These are phyloP conservation scores for Lasioglossum albipes DNA, from an alignment of 1,140 invertebrate species.

Conservation along the genomic window DNA sequence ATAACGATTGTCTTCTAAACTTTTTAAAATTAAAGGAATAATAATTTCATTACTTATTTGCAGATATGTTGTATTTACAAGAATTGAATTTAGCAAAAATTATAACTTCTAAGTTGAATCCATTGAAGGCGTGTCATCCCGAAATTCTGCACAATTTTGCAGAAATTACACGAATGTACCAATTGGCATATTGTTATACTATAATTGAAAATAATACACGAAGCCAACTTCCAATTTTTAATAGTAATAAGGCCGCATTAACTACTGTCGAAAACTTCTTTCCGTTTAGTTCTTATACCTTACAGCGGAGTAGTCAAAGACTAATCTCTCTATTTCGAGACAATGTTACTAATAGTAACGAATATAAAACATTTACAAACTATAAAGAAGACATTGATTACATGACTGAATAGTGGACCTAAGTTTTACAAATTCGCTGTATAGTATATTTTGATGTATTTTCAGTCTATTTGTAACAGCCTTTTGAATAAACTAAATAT, in stretches of 20 bases:
- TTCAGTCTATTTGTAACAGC: conserved; percentile 12
- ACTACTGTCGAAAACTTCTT: conserved; percentile 85
- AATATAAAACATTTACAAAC: neutral
- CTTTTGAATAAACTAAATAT: conserved; percentile 21
- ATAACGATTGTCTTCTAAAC: conserved; percentile 31
- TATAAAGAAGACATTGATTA: conserved; percentile 23
- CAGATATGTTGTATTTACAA: conserved; percentile 89
- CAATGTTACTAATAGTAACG: conserved; percentile 1
- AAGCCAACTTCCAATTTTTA: conserved; percentile 82
- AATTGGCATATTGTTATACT: conserved; percentile 94
- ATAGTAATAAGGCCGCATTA: conserved; percentile 76
- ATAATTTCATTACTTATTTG: conserved; percentile 72
- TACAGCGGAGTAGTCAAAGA: conserved; percentile 78
- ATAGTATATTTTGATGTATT: conserved; percentile 3
- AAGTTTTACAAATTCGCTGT: neutral
- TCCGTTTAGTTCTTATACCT: conserved; percentile 90
- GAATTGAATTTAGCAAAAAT: conserved; percentile 91
- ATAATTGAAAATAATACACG: conserved; percentile 92
- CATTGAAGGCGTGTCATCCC: conserved; percentile 88
- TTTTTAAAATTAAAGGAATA: neutral
- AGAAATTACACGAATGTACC: conserved; percentile 90
- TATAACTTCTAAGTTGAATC: conserved; percentile 91
- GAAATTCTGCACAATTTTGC: conserved; percentile 92
- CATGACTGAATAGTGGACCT: conserved; percentile 21
- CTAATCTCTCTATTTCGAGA: conserved; percentile 75